Evolutionary conservation across 2,797 vertebrate species (phyloP).

Genomic region (Artibeus lituratus): DNA sequence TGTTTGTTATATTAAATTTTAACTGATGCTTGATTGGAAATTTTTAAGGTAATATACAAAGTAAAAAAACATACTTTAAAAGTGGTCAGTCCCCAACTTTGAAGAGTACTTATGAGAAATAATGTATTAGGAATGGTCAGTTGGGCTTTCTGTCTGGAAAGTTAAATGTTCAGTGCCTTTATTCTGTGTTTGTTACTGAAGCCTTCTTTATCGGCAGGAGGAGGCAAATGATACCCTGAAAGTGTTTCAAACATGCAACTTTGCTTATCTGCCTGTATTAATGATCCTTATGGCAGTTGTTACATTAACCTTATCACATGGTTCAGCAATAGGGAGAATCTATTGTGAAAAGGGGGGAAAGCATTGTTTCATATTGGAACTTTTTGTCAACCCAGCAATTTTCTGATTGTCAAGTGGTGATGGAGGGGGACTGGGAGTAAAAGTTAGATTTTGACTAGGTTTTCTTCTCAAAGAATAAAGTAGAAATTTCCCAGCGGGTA

Average conservation of each 20-base stretch:
- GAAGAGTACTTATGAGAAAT: slow-evolving; percentile 54
- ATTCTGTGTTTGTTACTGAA: neutral
- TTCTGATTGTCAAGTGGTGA: slow-evolving; percentile 63
- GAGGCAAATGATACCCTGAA: slow-evolving; percentile 41
- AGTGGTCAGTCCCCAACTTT: slow-evolving; percentile 10
- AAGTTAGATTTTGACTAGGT: neutral
- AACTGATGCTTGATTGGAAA: slow-evolving; percentile 43
- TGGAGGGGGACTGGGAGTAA: neutral
- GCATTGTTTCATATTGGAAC: slow-evolving; percentile 40
- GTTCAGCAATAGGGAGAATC: slow-evolving; percentile 45
- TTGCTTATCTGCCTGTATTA: slow-evolving; percentile 62
- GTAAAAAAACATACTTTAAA: slow-evolving; percentile 17
- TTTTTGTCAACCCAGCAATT: slow-evolving; percentile 54
- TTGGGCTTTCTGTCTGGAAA: neutral
- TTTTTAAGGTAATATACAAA: slow-evolving; percentile 13
- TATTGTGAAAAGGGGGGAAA: slow-evolving; percentile 36
- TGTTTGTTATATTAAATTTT: slow-evolving; percentile 1
- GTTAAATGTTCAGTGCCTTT: slow-evolving; percentile 16
- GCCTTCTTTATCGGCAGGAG: slow-evolving; percentile 43
- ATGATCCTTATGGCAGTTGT: slow-evolving; percentile 44
- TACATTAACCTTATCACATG: slow-evolving; percentile 61
- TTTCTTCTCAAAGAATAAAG: slow-evolving; percentile 53
- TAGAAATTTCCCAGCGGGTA: neutral
- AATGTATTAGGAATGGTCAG: slow-evolving; percentile 25
- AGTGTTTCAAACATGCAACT: slow-evolving; percentile 52